Evolutionary conservation across 1,140 invertebrate species (phyloP).

Genomic region (Babylonia areolata): DNA sequence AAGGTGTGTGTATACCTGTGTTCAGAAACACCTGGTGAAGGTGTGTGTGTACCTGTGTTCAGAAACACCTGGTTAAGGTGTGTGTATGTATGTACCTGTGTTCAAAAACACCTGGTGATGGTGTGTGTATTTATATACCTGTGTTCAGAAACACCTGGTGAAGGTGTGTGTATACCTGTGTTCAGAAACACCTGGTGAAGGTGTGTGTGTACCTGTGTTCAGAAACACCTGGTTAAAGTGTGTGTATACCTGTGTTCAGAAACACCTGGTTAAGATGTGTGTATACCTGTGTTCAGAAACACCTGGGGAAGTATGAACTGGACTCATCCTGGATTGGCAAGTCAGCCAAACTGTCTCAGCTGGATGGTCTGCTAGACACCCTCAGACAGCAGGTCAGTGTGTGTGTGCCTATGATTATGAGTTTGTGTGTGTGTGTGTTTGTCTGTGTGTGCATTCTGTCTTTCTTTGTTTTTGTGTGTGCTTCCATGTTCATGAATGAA

Average conservation of each 20-base stretch:
- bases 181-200: too few species aligned
- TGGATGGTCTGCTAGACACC: not conserved
- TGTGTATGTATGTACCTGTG: not conserved
- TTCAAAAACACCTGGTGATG: too few species aligned
- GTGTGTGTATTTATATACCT: too few species aligned
- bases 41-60: not conserved
- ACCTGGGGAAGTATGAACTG: slow-evolving; percentile 72
- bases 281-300: slow-evolving; percentile 61
- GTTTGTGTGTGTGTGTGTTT: not conserved
- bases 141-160: too few species aligned
- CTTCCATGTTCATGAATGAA: too few species aligned
- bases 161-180: not conserved
- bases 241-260: too few species aligned
- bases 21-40: too few species aligned
- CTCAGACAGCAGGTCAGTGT: not conserved
- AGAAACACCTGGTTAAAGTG: too few species aligned
- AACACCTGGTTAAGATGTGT: too few species aligned
- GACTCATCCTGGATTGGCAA: slow-evolving; percentile 74
- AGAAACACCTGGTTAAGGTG: too few species aligned
- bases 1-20: too few species aligned
- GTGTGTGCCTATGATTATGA: not conserved
- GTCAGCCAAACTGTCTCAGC: slow-evolving; percentile 78
- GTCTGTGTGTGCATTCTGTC: too few species aligned
- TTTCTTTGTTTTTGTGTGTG: slow-evolving; percentile 12
- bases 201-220: not conserved